These are phyloP conservation scores for mouse (Mus musculus) DNA, from an alignment of 2,113 vertebrate genomes.

Conservation along the genomic window DNA sequence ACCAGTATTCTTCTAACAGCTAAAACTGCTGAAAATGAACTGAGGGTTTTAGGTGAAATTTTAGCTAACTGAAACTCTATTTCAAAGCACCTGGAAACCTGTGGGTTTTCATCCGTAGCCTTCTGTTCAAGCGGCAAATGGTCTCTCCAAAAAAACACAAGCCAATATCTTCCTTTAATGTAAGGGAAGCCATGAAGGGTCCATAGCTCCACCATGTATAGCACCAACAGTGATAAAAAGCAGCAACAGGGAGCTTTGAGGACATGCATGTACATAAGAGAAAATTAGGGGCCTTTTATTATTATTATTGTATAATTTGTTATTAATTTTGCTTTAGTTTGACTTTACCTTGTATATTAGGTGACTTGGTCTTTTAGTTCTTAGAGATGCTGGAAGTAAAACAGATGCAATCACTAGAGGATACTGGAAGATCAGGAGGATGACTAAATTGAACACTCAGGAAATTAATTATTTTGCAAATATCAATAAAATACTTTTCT, in stretches of 20 bases:
- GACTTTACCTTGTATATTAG: neutral
- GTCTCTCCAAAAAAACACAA: neutral
- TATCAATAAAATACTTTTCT: slow-evolving; percentile 5
- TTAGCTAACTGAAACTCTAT: neutral
- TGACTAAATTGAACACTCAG: neutral
- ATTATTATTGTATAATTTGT: neutral
- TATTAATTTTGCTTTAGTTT: slow-evolving; percentile 17
- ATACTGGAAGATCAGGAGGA: neutral
- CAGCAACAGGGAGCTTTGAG: neutral
- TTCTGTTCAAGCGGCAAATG: neutral
- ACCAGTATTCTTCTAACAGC: neutral
- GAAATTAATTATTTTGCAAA: slow-evolving; percentile 53
- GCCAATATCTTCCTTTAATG: neutral
- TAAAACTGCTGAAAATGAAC: neutral
- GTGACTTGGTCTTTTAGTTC: neutral
- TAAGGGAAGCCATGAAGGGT: neutral
- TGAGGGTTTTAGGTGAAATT: neutral
- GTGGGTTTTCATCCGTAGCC: neutral
- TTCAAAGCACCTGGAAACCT: neutral
- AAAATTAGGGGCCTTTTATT: neutral
- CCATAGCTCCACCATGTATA: too few species aligned
- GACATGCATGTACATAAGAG: neutral
- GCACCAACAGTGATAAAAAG: neutral
- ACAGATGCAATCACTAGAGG: neutral
- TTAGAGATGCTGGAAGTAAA: neutral